Conservation (phyloP, 2,113 vertebrate genomes). For the Benitochromis conjunctus region DNA sequence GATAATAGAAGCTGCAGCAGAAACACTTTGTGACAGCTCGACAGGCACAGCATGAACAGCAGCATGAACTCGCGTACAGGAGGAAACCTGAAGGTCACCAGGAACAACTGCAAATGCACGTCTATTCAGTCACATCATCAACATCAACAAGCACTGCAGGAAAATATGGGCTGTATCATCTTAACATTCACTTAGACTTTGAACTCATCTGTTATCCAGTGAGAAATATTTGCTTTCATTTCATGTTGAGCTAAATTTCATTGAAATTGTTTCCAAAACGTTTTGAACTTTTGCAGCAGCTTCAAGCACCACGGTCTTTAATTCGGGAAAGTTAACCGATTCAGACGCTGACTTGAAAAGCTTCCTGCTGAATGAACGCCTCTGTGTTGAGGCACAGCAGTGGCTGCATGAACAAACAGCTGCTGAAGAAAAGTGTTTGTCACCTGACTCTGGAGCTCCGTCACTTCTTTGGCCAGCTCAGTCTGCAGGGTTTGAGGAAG, state of each 20-base stretch:
- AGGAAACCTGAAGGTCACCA: not conserved
- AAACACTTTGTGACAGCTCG: not conserved
- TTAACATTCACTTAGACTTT: fast-evolving
- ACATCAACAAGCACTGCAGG: not conserved
- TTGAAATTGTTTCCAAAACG: not conserved
- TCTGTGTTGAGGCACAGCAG: not conserved
- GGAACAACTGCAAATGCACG: not conserved
- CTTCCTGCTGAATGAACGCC: fast-evolving
- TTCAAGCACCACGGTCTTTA: not conserved
- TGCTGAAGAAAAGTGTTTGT: not conserved
- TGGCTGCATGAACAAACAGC: not conserved
- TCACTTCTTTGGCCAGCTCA: conserved; percentile 35
- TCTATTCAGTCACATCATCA: not conserved
- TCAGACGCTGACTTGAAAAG: not conserved
- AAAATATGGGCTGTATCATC: not conserved
- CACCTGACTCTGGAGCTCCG: conserved; percentile 65
- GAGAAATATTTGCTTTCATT: not conserved
- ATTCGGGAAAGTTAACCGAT: not conserved
- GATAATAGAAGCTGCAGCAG: not conserved
- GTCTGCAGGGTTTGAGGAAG: conserved; percentile 58
- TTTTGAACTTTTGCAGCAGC: not conserved
- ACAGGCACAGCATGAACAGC: not conserved
- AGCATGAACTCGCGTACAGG: not conserved
- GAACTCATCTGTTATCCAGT: not conserved
- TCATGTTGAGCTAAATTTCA: not conserved